Base-by-base conservation (phyloP, 2,888 invertebrate species). In the Andrena marginata region DNA sequence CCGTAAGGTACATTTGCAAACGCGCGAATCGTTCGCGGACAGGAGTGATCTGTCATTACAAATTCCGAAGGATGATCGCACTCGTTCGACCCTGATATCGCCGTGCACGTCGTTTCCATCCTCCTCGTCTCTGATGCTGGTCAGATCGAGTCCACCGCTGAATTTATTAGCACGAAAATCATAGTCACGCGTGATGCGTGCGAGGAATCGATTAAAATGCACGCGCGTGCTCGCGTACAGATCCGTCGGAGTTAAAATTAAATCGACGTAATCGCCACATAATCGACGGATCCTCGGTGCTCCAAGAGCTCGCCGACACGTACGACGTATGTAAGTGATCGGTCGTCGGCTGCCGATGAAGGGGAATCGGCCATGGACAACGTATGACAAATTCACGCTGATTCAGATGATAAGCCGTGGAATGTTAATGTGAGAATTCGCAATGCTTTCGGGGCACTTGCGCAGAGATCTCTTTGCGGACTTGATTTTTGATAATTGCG, bases 111-210 rank as follows among this genome's bases (percentile, higher is more conserved):
- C 56, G 49, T 42, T 59, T 31, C 62, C 69, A 71, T 80, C 73
- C 70, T 60, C 68, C 72, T 77, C 72, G 63, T 83, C 88, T 77
- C 78, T 77, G 92, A 93, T 91, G 92, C 92, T 91, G 92, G 79
- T 88, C 87, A 84, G 89, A 91, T 90, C 89, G 89, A 88, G 91
- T 86, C 76, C 90, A 87, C 72, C 72, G 71, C 82, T 85, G 90
- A 92, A 91, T 92, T 91, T 89, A 92, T 92, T 91, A 89, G 86
- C 87, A 83, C 85, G 84, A 90, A 90, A 91, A 82, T 84, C 86
- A 90, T 91, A 80, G 91, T 89, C 90, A 89, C 89, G 92, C 89
- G 79, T 78, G 82, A 79, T 59, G 80, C 83, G 83, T 85, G 88
- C 84, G 65, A 51, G 63, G 85, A 85, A 87, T 90, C 71, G 56